Base-by-base conservation (phyloP, 2,113 vertebrate genomes). In the Brachirus orientalis region DNA sequence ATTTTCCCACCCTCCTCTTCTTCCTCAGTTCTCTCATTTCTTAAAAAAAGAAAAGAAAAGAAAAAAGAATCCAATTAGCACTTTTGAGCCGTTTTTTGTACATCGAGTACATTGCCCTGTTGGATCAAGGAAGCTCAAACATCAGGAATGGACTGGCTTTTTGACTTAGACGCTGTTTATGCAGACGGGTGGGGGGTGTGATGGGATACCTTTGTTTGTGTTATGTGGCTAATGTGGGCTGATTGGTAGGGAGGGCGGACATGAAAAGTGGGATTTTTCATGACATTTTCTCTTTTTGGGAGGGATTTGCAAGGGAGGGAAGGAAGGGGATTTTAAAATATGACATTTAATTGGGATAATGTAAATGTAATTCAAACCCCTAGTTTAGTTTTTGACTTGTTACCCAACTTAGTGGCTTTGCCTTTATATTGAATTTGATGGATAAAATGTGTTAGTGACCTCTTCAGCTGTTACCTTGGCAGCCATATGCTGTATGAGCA, bases 361-460 rank as follows among this genome's bases (percentile, higher is more conserved):
- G 85, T 90, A 86, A 88, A 85, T 84, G 82, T 89, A 77, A 81
- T 80, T 84, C 56, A 81, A 47, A 77, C 81, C 84, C 84, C 63
- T 88, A 87, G 84, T 80, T 90, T 90, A 88, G 86, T 86, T 84
- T 86, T 84, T 80, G 69, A 82, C 79, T 80, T 80, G 77, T 87
- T 81, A 75, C 61, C 73, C 72, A 38, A 59, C 38, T 72, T 84
- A 86, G 85, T 57, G 65, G 46, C 62, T 79, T 83, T 84, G 56
- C 80, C 73, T 86, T 85, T 35, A 65, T 86, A 68, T 69, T 63
- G 59, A 82, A 81, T 83, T 83, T 68, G 58, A 83, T 69, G 79
- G 6, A 81, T 52, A 76, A 78, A 79, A 77, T 35, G 71, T 86
- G 73, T 82, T 85, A 72, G 83, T 84, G 82, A 79, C 81, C 78